Evolutionary conservation across 2,888 invertebrate genomes (phyloP), one percentile per base, ranked within the genome.

Genomic region (Anarsia innoxiella): DNA sequence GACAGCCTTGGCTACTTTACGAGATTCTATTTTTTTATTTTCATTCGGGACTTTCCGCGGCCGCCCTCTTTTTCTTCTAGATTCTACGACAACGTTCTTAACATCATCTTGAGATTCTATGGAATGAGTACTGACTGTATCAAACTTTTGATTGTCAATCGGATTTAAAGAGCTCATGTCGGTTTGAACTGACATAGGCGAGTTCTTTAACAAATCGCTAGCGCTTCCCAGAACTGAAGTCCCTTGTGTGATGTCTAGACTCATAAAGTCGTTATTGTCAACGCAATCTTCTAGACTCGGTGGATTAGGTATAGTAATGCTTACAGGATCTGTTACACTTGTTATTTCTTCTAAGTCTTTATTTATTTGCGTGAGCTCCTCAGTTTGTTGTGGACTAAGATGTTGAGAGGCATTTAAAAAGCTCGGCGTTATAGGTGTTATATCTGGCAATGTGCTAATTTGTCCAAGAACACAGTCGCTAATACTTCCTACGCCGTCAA

Each of bases 61-160:
- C 42, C 89, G 65, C 1, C 89, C 89, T 44, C 89, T 71, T 62
- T 88, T 87, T 48, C 86, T 72, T 64, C 88, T 88, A 28, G 80
- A 80, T 56, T 87, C 86, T 13, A 74, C 67, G 32, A 74, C 69
- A 42, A 78, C 64, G 48, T 72, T 78, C 59, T 85, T 83, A 28
- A 72, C 66, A 51, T 79, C 79, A 49, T 84, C 84, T 53, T 79
- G 84, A 82, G 83, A 82, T 79, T 85, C 84, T 46, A 79, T 55
- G 28, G 83, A 79, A 61, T 82, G 77, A 37, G 68, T 77, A 58
- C 83, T 84, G 27, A 77, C 72, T 16, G 73, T 66, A 55, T 83
- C 82, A 42, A 83, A 57, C 54, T 78, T 78, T 45, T 76, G 72
- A 46, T 70, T 49, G 51, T 78, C 78, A 28, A 72, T 64, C 49